Base-by-base conservation (phyloP, 2,888 invertebrate genomes). In the Dynastes maya region DNA sequence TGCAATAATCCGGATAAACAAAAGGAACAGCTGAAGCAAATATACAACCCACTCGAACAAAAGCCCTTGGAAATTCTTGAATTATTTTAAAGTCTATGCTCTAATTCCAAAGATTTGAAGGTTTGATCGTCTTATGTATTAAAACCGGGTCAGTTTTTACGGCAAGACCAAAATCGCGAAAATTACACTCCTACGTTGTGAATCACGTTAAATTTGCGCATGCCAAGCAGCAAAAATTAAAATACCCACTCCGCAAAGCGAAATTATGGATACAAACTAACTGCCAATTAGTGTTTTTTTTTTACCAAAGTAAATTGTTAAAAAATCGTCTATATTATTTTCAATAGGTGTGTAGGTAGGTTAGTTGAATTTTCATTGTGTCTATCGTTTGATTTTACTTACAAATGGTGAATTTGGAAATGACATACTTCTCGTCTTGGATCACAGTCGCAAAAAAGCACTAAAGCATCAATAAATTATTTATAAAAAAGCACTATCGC, bases 361-460 rank as follows among this genome's bases (percentile, higher is more conserved):
- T 78, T 78, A 78, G 78, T 78, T 75, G 75, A 78, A 75, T 78
- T 78, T 78, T 78, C 75, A 78, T 78, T 78, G 71, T 78, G 67
- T 78, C 74, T 67, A 45, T 37, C 45, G 45, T 8, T 74, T 74
- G 51, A 53, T 78, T 74, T 68, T 82, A 83, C 83, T 83, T 82
- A 83, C 83, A 82, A 83, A 83, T 80, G 81, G 77, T 55, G 83
- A 80, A 81, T 82, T 81, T 79, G 83, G 80, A 82, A 83, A 83
- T 70, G 83, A 81, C 83, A 83, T 83, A 78, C 70, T 78, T 78
- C 76, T 76, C 63, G 78, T 61, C 78, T 78, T 61, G 75, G 71
- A 71, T 71, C 78, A 78, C 78, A 68, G 61, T 72, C 55, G 67
- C 65, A 72, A 75, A 64, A 78, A 76, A 78, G 78, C 78, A 78